These are phyloP conservation scores for Lithophane socia DNA, from an alignment of 2,888 invertebrate genomes.

Conservation along the genomic window DNA sequence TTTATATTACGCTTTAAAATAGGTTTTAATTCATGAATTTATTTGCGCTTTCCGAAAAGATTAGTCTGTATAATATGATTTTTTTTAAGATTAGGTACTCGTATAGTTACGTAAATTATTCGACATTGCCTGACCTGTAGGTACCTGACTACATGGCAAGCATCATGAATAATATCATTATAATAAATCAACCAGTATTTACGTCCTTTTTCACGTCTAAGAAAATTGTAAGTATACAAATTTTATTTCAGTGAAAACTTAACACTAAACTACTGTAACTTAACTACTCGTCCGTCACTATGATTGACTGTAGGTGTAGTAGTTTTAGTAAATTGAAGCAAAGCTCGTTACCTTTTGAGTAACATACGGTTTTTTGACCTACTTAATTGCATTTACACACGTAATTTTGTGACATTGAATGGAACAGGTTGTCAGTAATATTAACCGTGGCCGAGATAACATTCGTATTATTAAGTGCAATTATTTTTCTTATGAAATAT, in stretches of 20 bases:
- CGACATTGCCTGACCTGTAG: too few species aligned
- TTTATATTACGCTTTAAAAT: too few species aligned
- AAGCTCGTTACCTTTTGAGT: slow-evolving; percentile 40
- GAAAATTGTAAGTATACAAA: not conserved
- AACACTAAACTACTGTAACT: slow-evolving; percentile 18
- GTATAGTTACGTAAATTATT: too few species aligned
- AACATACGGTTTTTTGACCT: slow-evolving; percentile 50
- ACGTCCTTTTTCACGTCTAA: not conserved
- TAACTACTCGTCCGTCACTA: not conserved
- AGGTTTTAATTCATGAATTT: too few species aligned
- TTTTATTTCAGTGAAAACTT: slow-evolving; percentile 5
- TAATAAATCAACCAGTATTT: too few species aligned
- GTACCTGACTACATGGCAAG: too few species aligned
- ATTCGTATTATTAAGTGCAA: slow-evolving; percentile 55
- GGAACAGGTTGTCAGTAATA: slow-evolving; percentile 43
- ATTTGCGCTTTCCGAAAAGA: too few species aligned
- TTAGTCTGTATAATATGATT: too few species aligned
- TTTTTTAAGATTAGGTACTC: too few species aligned
- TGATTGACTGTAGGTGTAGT: slow-evolving; percentile 32
- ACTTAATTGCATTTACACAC: slow-evolving; percentile 57
- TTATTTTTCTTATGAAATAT: slow-evolving; percentile 64
- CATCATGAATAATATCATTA: too few species aligned
- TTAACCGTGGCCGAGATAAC: slow-evolving; percentile 65
- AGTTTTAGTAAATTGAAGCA: slow-evolving; percentile 38
- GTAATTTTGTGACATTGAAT: slow-evolving; percentile 66